These are phyloP conservation scores for Troglohyphantes excavatus DNA, from an alignment of 2,888 invertebrate species.

Conservation along the genomic window DNA sequence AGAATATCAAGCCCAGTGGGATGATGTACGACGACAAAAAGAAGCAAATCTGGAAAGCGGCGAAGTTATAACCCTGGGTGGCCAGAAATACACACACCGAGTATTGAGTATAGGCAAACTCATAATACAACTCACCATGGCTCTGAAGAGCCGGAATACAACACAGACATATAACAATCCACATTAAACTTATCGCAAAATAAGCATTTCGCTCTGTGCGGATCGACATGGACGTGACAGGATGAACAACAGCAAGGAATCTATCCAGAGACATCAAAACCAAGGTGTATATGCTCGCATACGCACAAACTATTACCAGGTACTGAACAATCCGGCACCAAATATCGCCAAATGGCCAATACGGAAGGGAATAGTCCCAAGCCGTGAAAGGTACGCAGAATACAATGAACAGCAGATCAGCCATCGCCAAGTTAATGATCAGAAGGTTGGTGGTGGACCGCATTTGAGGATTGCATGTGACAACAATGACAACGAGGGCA, in stretches of 20 bases:
- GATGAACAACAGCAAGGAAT: constrained; percentile 96
- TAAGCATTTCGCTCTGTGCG: constrained; percentile 92
- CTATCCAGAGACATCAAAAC: constrained; percentile 95
- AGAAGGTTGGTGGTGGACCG: constrained; percentile 95
- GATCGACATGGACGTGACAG: constrained; percentile 92
- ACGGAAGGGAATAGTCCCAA: constrained; percentile 91
- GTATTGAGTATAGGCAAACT: constrained; percentile 85
- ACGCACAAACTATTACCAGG: constrained; percentile 94
- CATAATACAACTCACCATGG: constrained; percentile 89
- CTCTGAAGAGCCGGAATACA: constrained; percentile 90
- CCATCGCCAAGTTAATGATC: constrained; percentile 94
- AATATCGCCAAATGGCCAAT: constrained; percentile 93
- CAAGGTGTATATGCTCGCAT: constrained; percentile 95
- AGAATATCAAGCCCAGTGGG: constrained; percentile 92
- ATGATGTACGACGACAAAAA: constrained; percentile 94
- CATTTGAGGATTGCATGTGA: constrained; percentile 94
- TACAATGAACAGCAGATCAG: constrained; percentile 94
- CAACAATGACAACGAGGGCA: constrained; percentile 92
- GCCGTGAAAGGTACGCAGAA: constrained; percentile 98
- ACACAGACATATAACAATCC: constrained; percentile 90
- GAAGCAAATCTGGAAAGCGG: constrained; percentile 89
- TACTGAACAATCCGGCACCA: constrained; percentile 90
- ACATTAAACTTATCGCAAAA: constrained; percentile 89
- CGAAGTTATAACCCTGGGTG: constrained; percentile 82
- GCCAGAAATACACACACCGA: constrained; percentile 87